phyloP scores from a whole-genome alignment of 2,888 invertebrate genomes.

The Eupithecia inturbata region DNA sequence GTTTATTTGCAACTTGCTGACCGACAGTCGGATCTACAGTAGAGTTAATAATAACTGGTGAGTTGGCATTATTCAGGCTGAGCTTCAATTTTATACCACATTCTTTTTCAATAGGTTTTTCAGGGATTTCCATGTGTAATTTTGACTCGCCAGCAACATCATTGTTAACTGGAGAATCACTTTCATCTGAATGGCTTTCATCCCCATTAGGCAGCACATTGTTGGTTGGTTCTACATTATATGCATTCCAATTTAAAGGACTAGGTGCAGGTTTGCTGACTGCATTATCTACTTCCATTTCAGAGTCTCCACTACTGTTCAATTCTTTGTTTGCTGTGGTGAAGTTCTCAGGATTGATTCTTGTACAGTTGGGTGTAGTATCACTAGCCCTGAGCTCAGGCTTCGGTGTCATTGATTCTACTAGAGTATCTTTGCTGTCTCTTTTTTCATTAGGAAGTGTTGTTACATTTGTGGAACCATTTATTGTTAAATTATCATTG shows the following conservation, averaged over 20 bases:
- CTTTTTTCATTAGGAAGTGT: constrained; percentile 63
- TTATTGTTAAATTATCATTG: constrained; percentile 58
- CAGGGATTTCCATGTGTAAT: constrained; percentile 52
- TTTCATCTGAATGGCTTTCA: constrained; percentile 69
- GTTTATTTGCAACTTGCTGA: constrained; percentile 68
- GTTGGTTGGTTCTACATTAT: constrained; percentile 50
- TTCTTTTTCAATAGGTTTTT: constrained; percentile 68
- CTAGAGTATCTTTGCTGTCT: constrained; percentile 60
- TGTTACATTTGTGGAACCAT: constrained; percentile 60
- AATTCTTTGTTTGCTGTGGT: constrained; percentile 61
- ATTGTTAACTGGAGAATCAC: constrained; percentile 64
- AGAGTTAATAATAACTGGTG: constrained; percentile 79
- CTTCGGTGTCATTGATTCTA: constrained; percentile 60
- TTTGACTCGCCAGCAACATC: constrained; percentile 53
- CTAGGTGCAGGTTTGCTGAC: constrained; percentile 56
- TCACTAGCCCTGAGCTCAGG: constrained; percentile 55
- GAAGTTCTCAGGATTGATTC: constrained; percentile 61
- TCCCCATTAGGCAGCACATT: constrained; percentile 66
- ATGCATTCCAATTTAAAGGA: constrained; percentile 52
- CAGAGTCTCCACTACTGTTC: constrained; percentile 62
- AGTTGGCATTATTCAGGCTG: constrained; percentile 78
- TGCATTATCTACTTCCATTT: constrained; percentile 62
- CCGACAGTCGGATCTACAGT: constrained; percentile 80
- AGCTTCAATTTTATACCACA: constrained; percentile 78
- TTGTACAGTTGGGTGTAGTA: constrained; percentile 63